Percentiles rank a stretch among this genome's conserved stretches.
Evolutionary conservation across 2,113 vertebrate species (phyloP).

Genomic region (Litocranius walleri): DNA sequence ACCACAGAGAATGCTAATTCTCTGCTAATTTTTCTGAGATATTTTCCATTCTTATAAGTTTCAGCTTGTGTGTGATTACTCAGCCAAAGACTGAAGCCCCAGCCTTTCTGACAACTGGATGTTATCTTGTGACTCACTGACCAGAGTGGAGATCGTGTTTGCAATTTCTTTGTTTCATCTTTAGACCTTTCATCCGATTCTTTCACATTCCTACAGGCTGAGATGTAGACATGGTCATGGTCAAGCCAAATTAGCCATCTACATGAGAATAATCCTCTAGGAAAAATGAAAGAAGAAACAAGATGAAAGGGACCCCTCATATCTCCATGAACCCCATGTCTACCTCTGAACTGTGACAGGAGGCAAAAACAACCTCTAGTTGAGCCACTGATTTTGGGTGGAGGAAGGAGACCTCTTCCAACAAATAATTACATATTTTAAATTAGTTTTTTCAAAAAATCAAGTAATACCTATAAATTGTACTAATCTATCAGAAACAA

Average conservation of each 20-base stretch:
- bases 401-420: neutral
- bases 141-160: neutral
- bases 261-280: neutral
- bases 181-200: neutral
- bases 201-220: neutral
- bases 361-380: neutral
- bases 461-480: neutral
- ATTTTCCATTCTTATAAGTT: neutral
- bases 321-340: neutral
- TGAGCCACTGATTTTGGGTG: neutral
- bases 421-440: neutral
- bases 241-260: neutral
- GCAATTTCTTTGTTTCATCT: neutral
- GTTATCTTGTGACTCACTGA: neutral
- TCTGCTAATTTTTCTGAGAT: neutral
- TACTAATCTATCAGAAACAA: neutral
- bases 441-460: neutral
- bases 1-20: neutral
- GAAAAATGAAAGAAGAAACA: neutral
- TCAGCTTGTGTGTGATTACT: neutral
- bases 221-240: neutral
- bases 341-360: neutral
- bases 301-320: neutral
- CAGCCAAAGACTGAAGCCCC: neutral
- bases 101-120: neutral